Conservation (phyloP, 2,888 invertebrate genomes). For the Polydesmus complanatus region DNA sequence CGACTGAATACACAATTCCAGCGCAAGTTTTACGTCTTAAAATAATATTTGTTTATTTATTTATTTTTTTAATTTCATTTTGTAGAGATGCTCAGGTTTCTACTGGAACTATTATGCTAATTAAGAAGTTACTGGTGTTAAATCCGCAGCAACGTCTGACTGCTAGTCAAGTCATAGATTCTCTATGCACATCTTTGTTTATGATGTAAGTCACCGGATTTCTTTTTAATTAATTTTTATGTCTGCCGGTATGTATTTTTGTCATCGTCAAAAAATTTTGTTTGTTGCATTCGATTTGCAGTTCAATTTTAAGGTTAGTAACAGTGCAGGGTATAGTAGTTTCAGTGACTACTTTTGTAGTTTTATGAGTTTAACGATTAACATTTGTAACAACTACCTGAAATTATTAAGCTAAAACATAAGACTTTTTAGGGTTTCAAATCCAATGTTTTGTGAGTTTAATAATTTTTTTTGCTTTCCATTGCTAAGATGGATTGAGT, state of each 20-base stretch:
- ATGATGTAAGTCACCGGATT: slow-evolving; percentile 26
- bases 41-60: neutral
- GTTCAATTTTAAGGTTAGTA: neutral
- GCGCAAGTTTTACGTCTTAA: slow-evolving; percentile 39
- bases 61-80: slow-evolving; percentile 18
- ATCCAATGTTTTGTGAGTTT: neutral
- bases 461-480: neutral
- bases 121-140: slow-evolving; percentile 49
- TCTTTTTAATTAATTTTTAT: neutral
- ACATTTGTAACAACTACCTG: no score
- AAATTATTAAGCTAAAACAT: neutral
- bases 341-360: no score
- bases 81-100: slow-evolving; percentile 43
- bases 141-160: slow-evolving; percentile 52
- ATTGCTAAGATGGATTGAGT: no score
- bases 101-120: slow-evolving; percentile 49
- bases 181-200: slow-evolving; percentile 28
- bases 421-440: neutral
- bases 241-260: neutral
- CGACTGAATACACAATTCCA: slow-evolving; percentile 57
- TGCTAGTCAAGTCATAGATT: slow-evolving; percentile 50
- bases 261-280: neutral
- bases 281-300: neutral
- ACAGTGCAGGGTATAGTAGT: no score
- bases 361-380: no score